Evolutionary conservation across 2,888 invertebrate species (phyloP), one percentile per base, ranked within the genome.

Genomic region (Apomyelois bistriatella): DNA sequence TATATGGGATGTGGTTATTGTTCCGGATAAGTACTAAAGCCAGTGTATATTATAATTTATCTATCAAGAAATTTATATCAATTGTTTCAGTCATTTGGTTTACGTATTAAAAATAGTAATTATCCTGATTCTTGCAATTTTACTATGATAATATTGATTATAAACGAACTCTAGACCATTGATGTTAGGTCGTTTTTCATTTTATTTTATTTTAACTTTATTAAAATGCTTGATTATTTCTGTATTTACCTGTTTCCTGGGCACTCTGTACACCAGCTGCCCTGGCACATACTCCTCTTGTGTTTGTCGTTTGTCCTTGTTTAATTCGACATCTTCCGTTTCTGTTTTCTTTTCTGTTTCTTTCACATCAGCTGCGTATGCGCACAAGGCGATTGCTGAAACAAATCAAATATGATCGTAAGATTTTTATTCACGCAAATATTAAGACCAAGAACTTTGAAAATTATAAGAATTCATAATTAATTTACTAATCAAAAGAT

Each of bases 291-390:
- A 57, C 56, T 79, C 82, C 17, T 75, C 83, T 56, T 78, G 77
- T 10, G 81, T 78, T 59, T 89, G 87, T 57, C 88, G 69, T 61
- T 88, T 88, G 59, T 85, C 88, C 58, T 85, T 83, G 55, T 63
- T 79, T 51, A 68, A 67, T 16, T 64, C 67, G 22, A 67, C 53
- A 30, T 61, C 68, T 36, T 69, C 58, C 22, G 67, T 54, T 36
- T 61, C 68, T 28, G 69, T 57, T 17, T 69, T 60, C 1, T 62
- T 66, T 64, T 72, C 67, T 53, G 68, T 75, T 61, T 82, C 72
- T 58, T 79, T 70, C 54, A 72, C 74, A n/a, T 85, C 85, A 36
- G 78, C 70, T 38, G 83, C 85, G 65, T 66, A 72, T 15, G 73
- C 82, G 73, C 82, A 82, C 52, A 85, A 61, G 56, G 72, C 73